These are phyloP conservation scores for Sorex araneus DNA, from an alignment of 2,113 vertebrate genomes.

Conservation along the genomic window DNA sequence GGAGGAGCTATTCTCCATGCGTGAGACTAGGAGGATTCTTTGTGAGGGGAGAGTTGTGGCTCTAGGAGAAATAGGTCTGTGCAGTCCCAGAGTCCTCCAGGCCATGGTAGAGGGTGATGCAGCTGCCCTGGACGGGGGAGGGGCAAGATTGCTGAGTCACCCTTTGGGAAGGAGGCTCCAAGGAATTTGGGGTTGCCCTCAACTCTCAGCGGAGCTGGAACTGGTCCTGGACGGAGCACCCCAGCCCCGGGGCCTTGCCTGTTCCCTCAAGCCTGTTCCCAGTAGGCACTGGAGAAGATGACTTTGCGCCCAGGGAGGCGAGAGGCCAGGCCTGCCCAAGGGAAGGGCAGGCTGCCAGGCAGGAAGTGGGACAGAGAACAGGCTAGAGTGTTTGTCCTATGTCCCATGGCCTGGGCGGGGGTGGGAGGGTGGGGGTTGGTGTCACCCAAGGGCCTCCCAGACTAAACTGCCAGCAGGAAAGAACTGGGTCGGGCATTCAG, in stretches of 20 bases:
- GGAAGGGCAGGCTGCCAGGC: slow-evolving; percentile 80
- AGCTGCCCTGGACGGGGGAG: not conserved
- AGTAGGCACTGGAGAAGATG: slow-evolving; percentile 66
- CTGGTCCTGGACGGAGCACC: slow-evolving; percentile 30
- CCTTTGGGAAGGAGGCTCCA: not conserved
- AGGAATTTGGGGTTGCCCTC: slow-evolving; percentile 25
- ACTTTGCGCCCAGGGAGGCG: slow-evolving; percentile 66
- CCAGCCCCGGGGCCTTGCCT: slow-evolving; percentile 9
- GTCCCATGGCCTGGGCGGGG: slow-evolving; percentile 70
- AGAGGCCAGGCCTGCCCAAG: slow-evolving; percentile 65
- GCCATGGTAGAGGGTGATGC: not conserved
- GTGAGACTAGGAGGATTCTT: not conserved
- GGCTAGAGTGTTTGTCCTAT: slow-evolving; percentile 81
- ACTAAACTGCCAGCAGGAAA: slow-evolving; percentile 61
- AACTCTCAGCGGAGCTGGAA: not conserved
- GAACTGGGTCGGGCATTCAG: slow-evolving; percentile 47
- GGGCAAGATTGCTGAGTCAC: slow-evolving; percentile 71
- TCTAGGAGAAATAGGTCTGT: not conserved
- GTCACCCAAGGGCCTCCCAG: slow-evolving; percentile 63
- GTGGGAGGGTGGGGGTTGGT: not conserved
- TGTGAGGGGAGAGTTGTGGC: not conserved
- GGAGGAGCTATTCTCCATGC: slow-evolving; percentile 24
- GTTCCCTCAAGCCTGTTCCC: slow-evolving; percentile 32
- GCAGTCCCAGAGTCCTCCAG: slow-evolving; percentile 38
- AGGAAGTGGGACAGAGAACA: slow-evolving; percentile 82